phyloP scores from a whole-genome alignment of 2,113 vertebrate species.

The Beaufortia kweichowensis region DNA sequence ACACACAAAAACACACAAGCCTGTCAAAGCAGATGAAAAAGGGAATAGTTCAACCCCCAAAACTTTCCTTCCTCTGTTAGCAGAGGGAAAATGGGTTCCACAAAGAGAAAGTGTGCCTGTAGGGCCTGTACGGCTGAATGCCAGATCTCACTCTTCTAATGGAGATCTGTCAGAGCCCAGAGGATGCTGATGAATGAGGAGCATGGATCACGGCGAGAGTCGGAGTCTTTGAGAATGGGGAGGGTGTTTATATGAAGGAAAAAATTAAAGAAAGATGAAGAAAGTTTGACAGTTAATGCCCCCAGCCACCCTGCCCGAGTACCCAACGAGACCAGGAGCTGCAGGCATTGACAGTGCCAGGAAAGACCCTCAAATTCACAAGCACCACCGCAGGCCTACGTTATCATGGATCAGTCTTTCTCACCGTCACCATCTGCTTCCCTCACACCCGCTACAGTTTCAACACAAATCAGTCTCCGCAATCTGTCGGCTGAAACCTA shows the following conservation, averaged over 20 bases:
- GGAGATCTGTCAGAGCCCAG: slow-evolving; percentile 34
- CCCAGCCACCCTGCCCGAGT: slow-evolving; percentile 35
- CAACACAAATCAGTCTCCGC: slow-evolving; percentile 74
- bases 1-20: background rate
- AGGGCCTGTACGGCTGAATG: slow-evolving; percentile 5
- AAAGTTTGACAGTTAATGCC: slow-evolving; percentile 13
- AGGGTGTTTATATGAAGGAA: slow-evolving; percentile 9
- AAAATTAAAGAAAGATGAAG: slow-evolving; percentile 1
- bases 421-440: slow-evolving; percentile 74
- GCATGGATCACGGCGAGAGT: background rate
- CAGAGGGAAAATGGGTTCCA: background rate
- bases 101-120: slow-evolving; percentile 20
- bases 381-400: slow-evolving; percentile 62
- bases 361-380: slow-evolving; percentile 53
- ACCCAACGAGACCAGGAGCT: slow-evolving; percentile 27
- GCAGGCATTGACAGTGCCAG: slow-evolving; percentile 22
- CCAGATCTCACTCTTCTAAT: slow-evolving; percentile 32
- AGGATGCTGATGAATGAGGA: slow-evolving; percentile 32
- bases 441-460: slow-evolving; percentile 66
- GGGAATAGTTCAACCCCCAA: background rate
- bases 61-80: background rate
- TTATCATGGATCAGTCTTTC: slow-evolving; percentile 64
- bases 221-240: slow-evolving; percentile 17
- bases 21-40: slow-evolving; percentile 16
- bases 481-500: slow-evolving; percentile 76